Percentiles rank a stretch among this genome's conserved stretches.
These are phyloP conservation scores for Aldrovandia affinis DNA, from an alignment of 2,797 vertebrate genomes.

Conservation along the genomic window DNA sequence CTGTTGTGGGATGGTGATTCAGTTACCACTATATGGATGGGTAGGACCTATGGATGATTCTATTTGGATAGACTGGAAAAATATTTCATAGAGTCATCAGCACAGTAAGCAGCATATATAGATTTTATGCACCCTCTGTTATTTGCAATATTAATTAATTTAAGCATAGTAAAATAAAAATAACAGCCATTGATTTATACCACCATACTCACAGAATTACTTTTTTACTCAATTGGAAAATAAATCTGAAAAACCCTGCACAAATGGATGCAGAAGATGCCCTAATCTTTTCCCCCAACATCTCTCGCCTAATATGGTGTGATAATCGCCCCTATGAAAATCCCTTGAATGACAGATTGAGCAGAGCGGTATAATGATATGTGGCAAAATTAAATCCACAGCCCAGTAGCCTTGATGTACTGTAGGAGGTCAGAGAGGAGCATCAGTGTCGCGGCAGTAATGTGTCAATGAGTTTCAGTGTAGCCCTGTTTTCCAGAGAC, in stretches of 20 bases:
- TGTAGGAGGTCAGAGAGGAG: constrained; percentile 52
- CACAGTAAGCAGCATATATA: constrained; percentile 29
- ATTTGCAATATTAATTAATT: constrained; percentile 48
- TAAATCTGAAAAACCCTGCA: not conserved
- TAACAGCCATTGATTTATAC: not conserved
- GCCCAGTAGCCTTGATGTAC: constrained; percentile 16
- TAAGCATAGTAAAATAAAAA: constrained; percentile 37
- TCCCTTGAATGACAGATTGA: constrained; percentile 35
- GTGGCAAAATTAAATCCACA: constrained; percentile 58
- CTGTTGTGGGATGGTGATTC: not conserved
- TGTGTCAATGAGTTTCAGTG: not conserved
- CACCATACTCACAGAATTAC: not conserved
- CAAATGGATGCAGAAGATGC: constrained; percentile 40
- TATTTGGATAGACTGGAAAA: not conserved
- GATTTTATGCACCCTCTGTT: constrained; percentile 42
- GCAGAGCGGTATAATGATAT: constrained; percentile 59
- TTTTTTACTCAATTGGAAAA: not conserved
- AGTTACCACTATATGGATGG: not conserved
- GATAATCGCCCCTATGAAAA: constrained; percentile 59
- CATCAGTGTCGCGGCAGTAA: constrained; percentile 55
- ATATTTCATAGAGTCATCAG: not conserved
- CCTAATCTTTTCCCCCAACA: constrained; percentile 26
- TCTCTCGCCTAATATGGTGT: constrained; percentile 60
- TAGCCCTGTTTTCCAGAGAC: not conserved
- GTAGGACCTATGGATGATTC: not conserved